phyloP scores from a whole-genome alignment of 2,797 vertebrate species.

The Sebastes minor region DNA sequence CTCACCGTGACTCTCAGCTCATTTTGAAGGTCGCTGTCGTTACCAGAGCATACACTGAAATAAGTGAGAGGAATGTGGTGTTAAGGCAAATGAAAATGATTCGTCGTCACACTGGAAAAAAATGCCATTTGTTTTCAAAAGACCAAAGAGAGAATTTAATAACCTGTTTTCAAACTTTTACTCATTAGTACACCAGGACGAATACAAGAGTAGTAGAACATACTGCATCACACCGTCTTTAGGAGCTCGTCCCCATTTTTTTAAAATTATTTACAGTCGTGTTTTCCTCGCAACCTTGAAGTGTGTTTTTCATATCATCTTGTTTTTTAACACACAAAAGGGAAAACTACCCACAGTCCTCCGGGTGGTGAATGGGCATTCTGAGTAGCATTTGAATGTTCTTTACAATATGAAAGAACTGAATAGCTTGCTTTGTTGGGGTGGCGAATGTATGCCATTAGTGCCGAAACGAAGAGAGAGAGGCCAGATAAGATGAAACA shows the following conservation, averaged over 20 bases:
- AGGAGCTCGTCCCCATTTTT: not conserved
- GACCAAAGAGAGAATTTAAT: not conserved
- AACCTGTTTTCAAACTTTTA: not conserved
- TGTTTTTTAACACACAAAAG: conserved; percentile 22
- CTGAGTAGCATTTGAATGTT: conserved; percentile 4
- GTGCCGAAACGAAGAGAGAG: conserved; percentile 5
- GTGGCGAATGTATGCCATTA: conserved; percentile 48
- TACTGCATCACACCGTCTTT: not conserved
- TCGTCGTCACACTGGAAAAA: not conserved
- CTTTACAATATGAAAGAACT: conserved; percentile 5
- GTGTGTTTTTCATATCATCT: conserved; percentile 4
- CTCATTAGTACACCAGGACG: not conserved
- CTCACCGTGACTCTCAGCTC: conserved; percentile 1
- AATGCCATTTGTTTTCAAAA: not conserved
- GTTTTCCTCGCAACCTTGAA: not conserved
- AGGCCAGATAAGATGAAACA: conserved; percentile 1
- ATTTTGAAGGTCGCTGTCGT: conserved; percentile 28
- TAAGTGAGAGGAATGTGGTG: conserved; percentile 1
- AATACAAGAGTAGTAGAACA: not conserved
- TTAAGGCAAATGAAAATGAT: conserved; percentile 15
- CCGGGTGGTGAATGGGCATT: not conserved
- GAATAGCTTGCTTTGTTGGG: conserved; percentile 17
- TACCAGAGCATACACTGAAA: conserved; percentile 3
- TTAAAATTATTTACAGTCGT: conserved; percentile 5
- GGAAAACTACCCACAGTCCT: not conserved